Conservation (phyloP, 2,797 vertebrate species). For the Xenopus petersii region DNA sequence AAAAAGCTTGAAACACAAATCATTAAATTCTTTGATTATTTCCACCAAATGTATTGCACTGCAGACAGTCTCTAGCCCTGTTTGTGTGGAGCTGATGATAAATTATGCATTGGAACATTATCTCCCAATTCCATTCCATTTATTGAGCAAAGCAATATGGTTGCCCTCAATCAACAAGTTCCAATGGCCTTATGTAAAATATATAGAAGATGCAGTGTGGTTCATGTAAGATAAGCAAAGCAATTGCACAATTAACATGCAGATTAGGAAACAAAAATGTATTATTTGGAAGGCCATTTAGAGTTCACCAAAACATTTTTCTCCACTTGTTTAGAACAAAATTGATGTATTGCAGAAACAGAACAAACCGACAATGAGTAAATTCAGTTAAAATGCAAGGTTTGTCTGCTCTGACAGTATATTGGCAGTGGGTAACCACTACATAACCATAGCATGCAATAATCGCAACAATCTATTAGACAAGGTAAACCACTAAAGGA, state of each 20-base stretch:
- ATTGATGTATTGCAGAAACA: too few species aligned
- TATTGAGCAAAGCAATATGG: constrained; percentile 31
- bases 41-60: constrained; percentile 23
- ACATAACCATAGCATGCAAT: too few species aligned
- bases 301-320: too few species aligned
- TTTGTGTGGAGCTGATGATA: constrained; percentile 29
- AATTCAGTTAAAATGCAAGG: too few species aligned
- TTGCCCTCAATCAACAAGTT: constrained; percentile 47
- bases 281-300: too few species aligned
- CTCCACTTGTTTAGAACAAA: too few species aligned
- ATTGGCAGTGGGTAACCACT: too few species aligned
- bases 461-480: too few species aligned
- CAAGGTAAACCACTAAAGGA: too few species aligned
- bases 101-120: constrained; percentile 45
- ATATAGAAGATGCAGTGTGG: constrained; percentile 38
- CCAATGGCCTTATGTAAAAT: constrained; percentile 38
- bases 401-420: too few species aligned
- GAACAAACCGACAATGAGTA: too few species aligned
- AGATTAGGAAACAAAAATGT: constrained; percentile 16
- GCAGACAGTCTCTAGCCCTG: constrained; percentile 7
- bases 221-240: constrained; percentile 46
- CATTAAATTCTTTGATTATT: constrained; percentile 37
- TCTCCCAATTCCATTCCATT: constrained; percentile 44
- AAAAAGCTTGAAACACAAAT: constrained; percentile 36
- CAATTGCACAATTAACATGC: constrained; percentile 44